These are phyloP conservation scores for Sardina pilchardus DNA, from an alignment of 2,113 vertebrate species.

Conservation along the genomic window DNA sequence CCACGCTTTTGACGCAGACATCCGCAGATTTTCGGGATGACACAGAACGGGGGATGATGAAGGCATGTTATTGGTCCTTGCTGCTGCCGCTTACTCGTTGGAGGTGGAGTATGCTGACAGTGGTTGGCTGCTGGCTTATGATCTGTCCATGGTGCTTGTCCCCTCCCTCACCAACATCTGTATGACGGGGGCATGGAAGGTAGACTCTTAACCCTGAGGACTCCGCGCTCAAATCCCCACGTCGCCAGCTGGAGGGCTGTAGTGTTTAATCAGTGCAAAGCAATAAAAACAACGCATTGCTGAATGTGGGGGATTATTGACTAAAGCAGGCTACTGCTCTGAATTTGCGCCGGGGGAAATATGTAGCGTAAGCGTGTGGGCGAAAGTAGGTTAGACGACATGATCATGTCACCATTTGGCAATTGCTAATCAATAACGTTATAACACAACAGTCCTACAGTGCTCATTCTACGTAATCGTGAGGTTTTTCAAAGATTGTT, in stretches of 20 bases:
- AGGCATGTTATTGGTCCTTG: conserved; percentile 57
- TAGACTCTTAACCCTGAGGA: conserved; percentile 14
- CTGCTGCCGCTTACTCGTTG: conserved; percentile 44
- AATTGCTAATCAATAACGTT: not conserved
- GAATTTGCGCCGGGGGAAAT: not conserved
- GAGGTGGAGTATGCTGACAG: conserved; percentile 45
- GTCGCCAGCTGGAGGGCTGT: conserved; percentile 4
- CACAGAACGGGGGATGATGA: conserved; percentile 44
- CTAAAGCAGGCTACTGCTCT: not conserved
- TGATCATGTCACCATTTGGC: not conserved
- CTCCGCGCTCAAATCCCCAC: not conserved
- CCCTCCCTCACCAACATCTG: conserved; percentile 10
- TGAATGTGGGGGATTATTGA: not conserved
- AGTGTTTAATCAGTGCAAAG: not conserved
- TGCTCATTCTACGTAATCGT: not conserved
- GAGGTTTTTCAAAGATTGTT: too few species aligned
- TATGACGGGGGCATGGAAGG: conserved; percentile 12
- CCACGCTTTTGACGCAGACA: conserved; percentile 61
- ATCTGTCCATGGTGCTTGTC: conserved; percentile 63
- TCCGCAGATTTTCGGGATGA: conserved; percentile 70
- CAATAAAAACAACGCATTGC: not conserved
- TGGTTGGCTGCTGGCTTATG: conserved; percentile 41
- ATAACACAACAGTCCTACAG: not conserved
- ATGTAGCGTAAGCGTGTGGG: not conserved
- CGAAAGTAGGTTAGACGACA: not conserved